Percentiles rank a stretch among this genome's conserved stretches.
These are phyloP conservation scores for Amaurobius ferox DNA, from an alignment of 2,888 invertebrate genomes.

Conservation along the genomic window DNA sequence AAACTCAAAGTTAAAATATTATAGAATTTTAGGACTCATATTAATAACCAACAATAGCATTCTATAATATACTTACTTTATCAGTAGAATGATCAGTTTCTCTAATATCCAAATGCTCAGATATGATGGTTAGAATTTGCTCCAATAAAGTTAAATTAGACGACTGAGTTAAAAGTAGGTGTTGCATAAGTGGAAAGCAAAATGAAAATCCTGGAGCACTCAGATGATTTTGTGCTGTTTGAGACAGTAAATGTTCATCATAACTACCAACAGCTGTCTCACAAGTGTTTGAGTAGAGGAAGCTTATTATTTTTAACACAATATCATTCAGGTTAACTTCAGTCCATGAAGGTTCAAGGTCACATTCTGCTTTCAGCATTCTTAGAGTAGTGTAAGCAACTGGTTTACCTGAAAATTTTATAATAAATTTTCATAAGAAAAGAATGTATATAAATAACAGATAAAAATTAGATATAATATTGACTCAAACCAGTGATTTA, in stretches of 20 bases:
- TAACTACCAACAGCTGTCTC: slow-evolving; percentile 58
- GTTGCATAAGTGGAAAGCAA: slow-evolving; percentile 85
- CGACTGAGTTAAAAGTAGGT: slow-evolving; percentile 74
- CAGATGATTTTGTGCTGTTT: slow-evolving; percentile 77
- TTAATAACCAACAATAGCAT: too few relatives aligned
- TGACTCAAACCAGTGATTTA: too few relatives aligned
- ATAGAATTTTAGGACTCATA: too few relatives aligned
- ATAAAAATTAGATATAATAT: background rate
- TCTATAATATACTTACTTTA: slow-evolving; percentile 15
- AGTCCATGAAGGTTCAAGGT: slow-evolving; percentile 87
- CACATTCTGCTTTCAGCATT: slow-evolving; percentile 87
- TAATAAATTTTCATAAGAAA: background rate
- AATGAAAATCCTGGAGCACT: slow-evolving; percentile 89
- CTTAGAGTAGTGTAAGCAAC: slow-evolving; percentile 86
- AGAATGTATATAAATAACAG: background rate
- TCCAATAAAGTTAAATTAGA: slow-evolving; percentile 68
- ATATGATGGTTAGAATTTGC: slow-evolving; percentile 77
- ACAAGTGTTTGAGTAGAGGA: slow-evolving; percentile 80
- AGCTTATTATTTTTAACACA: slow-evolving; percentile 82
- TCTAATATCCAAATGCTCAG: slow-evolving; percentile 84
- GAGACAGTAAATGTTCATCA: slow-evolving; percentile 67
- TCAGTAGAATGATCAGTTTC: slow-evolving; percentile 74
- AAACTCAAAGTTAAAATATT: too few relatives aligned
- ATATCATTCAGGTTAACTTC: slow-evolving; percentile 83
- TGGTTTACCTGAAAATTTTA: slow-evolving; percentile 38